These are phyloP conservation scores for Macrophya annulata DNA, from an alignment of 2,888 invertebrate genomes.

Conservation along the genomic window DNA sequence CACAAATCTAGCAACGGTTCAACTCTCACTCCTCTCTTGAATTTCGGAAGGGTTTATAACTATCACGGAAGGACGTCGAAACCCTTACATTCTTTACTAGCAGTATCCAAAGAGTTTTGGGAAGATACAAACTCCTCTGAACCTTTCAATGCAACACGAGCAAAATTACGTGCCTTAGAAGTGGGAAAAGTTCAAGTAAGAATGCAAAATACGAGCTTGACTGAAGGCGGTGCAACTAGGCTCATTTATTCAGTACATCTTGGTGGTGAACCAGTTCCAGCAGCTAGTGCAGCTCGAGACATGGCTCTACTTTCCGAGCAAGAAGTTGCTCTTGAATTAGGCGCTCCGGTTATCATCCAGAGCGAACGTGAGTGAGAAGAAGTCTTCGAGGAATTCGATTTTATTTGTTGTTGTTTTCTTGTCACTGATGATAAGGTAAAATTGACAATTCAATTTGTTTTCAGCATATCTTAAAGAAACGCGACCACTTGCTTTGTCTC, in stretches of 20 bases:
- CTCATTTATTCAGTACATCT: constrained; percentile 91
- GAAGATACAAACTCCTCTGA: constrained; percentile 31
- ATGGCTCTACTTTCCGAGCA: constrained; percentile 90
- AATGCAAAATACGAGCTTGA: constrained; percentile 75
- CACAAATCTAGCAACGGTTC: neutral
- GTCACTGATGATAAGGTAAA: constrained; percentile 5
- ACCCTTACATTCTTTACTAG: constrained; percentile 47
- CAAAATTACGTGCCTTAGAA: constrained; percentile 61
- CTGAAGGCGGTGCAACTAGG: constrained; percentile 71
- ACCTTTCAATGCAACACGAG: constrained; percentile 59
- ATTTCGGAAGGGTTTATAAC: constrained; percentile 33
- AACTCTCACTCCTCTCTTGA: neutral
- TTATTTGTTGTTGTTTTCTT: constrained; percentile 29
- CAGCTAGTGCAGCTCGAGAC: constrained; percentile 90
- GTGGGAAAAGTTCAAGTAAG: constrained; percentile 74
- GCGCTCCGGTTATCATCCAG: constrained; percentile 89
- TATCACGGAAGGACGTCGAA: constrained; percentile 10
- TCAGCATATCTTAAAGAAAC: constrained; percentile 87
- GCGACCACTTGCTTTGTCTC: constrained; percentile 83
- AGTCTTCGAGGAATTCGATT: constrained; percentile 16
- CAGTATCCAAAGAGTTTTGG: constrained; percentile 40
- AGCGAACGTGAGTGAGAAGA: constrained; percentile 88
- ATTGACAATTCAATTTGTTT: constrained; percentile 62
- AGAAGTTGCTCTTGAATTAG: constrained; percentile 88
- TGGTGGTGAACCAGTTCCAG: constrained; percentile 90